Evolutionary conservation across 2,888 invertebrate species (phyloP).

Genomic region (Pseudolycoriella hygida): DNA sequence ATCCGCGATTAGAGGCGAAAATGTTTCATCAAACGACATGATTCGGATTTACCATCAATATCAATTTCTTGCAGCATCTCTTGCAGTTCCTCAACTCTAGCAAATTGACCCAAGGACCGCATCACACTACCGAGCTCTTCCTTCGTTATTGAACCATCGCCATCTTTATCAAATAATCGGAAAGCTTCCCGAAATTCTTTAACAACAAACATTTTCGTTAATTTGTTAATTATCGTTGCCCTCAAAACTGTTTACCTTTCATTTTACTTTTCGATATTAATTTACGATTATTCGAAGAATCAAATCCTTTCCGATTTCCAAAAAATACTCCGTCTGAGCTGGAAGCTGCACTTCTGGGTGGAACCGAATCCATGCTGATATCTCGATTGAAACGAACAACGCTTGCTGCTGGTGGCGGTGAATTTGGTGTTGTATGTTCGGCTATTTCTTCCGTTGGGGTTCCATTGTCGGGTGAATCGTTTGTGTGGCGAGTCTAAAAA

Average conservation of each 20-base stretch:
- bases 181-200: constrained; percentile 73
- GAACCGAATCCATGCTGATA: constrained; percentile 7
- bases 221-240: neutral
- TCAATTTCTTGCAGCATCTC: constrained; percentile 75
- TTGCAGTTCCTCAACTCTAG: constrained; percentile 67
- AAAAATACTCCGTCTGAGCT: constrained; percentile 17
- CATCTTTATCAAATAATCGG: constrained; percentile 73
- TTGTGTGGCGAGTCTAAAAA: constrained; percentile 5
- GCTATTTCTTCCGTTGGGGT: too few relatives aligned
- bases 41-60: constrained; percentile 58
- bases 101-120: constrained; percentile 74
- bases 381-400: constrained; percentile 10
- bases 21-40: too few relatives aligned
- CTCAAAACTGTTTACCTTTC: constrained; percentile 41
- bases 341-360: constrained; percentile 14
- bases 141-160: constrained; percentile 74
- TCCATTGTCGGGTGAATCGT: constrained; percentile 5
- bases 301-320: constrained; percentile 10
- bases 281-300: constrained; percentile 13
- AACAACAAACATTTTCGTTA: constrained; percentile 12
- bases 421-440: neutral
- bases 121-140: constrained; percentile 73
- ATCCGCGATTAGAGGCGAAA: too few relatives aligned
- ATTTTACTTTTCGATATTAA: constrained; percentile 51
- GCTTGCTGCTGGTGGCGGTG: neutral